A percentile compares a stretch with the other conserved stretches of the same genome.
Evolutionary conservation across 2,888 invertebrate species (phyloP).

Genomic region (Callyntrura guangdongensis): DNA sequence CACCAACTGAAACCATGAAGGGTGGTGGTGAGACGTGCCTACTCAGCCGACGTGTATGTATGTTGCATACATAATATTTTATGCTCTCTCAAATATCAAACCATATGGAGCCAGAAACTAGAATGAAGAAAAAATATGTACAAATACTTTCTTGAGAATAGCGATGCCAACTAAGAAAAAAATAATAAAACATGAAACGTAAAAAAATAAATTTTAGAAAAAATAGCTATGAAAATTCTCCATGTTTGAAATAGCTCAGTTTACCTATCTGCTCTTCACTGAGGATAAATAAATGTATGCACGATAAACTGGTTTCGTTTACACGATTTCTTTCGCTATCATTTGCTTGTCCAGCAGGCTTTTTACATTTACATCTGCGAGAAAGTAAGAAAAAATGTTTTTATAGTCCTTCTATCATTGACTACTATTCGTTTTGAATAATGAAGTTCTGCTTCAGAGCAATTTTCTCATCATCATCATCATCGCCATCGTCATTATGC

Average conservation of each 20-base stretch:
- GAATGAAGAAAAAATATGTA: too few relatives aligned
- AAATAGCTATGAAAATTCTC: constrained; percentile 24
- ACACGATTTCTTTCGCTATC: neutral
- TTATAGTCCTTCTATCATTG: neutral
- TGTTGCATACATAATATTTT: too few relatives aligned
- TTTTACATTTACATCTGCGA: neutral
- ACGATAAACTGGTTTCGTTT: constrained; percentile 50
- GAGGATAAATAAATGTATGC: neutral
- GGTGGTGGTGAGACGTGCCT: too few relatives aligned
- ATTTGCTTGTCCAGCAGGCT: constrained; percentile 9
- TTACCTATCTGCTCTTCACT: neutral
- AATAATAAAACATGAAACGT: neutral
- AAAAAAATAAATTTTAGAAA: constrained; percentile 18
- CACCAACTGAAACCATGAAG: too few relatives aligned
- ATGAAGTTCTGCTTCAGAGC: neutral
- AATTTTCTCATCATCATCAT: constrained; percentile 36
- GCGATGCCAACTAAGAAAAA: neutral
- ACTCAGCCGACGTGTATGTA: too few relatives aligned
- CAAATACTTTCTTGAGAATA: neutral
- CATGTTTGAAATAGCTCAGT: constrained; percentile 36
- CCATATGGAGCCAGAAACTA: too few relatives aligned
- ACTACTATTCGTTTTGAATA: neutral
- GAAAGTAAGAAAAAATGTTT: neutral
- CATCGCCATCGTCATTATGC: neutral
- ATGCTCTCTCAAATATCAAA: too few relatives aligned